Base-by-base conservation (phyloP, 64 coral and sea anemone genomes). In the Stichodactyla helianthus region DNA sequence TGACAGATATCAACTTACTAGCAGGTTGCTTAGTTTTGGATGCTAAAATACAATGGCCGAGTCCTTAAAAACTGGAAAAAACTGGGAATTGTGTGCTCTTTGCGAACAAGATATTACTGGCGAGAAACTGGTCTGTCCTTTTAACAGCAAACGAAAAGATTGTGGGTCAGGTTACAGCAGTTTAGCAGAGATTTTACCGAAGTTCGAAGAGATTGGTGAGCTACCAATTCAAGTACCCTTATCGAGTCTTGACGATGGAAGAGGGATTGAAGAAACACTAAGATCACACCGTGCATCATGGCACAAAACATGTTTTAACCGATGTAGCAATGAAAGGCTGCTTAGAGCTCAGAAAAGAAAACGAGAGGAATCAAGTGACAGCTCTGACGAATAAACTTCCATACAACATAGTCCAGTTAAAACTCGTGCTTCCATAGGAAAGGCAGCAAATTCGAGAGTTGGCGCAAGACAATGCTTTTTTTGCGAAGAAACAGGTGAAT, bases 251-350 rank as follows among this genome's bases (percentile, higher is more conserved):
- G 77, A 88, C 77, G 55, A 88, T 60, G 87, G 77, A 82, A 63
- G 44, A 50, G 87, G 87, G 62, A 82, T 88, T 17, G 77, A 82
- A 44, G 77, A 88, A 88, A 88, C 28, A 23, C 87, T 88, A 50
- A 88, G 77, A 88, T 53, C 35, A 59, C 56, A 59, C 56, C 56
- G 56, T 59, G 56, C 56, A 59, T 89, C 88, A n/a, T 89, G 88
- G 88, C 82, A 89, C 52, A 89, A 89, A 35, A 52, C 88, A 54
- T 83, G 81, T 84, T 89, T 89, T 44, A 84, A 89, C 10, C 31
- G 65, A 76, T 89, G 88, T 25, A 89, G 52, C 54, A 84, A 67
- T 83, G 88, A 82, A 84, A 89, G 84, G 88, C 52, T 89, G 88
- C 71, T 52, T 52, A 89, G 62, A 70, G 88, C 88, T 70, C 82